Percentiles rank a stretch among this genome's conserved stretches.
Evolutionary conservation across 1,140 invertebrate genomes (phyloP).

Genomic region (Cepaea nemoralis): DNA sequence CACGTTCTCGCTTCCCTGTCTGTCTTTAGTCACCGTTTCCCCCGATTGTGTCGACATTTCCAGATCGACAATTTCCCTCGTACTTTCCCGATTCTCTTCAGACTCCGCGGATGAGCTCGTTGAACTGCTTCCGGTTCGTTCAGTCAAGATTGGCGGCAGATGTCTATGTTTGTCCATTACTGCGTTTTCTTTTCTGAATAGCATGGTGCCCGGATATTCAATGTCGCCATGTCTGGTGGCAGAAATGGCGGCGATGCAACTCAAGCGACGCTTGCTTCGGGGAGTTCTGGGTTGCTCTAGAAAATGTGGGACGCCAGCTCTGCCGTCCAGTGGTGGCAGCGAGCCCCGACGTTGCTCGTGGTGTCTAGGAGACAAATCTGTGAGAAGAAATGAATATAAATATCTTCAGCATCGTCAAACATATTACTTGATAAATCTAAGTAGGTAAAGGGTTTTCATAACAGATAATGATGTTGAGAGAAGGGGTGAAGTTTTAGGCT

Average conservation of each 20-base stretch:
- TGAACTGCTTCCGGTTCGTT: background rate
- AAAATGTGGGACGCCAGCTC: background rate
- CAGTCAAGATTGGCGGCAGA: background rate
- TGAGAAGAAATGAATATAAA: background rate
- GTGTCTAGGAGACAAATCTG: background rate
- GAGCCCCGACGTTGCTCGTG: background rate
- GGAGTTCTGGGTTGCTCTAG: background rate
- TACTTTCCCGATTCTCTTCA: background rate
- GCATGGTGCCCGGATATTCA: background rate
- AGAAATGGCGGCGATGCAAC: slow-evolving; percentile 9
- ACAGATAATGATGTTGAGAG: too few relatives aligned
- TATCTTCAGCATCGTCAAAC: too few relatives aligned
- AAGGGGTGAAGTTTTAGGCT: too few relatives aligned
- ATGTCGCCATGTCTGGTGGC: background rate
- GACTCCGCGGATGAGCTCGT: background rate
- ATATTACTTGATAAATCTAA: too few relatives aligned
- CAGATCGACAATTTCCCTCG: background rate
- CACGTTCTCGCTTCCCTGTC: too few relatives aligned
- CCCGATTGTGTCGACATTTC: too few relatives aligned
- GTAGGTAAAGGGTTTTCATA: too few relatives aligned
- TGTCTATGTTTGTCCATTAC: background rate
- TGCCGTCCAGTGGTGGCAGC: background rate
- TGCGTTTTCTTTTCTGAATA: background rate
- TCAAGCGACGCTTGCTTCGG: slow-evolving; percentile 15
- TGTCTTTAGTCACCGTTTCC: too few relatives aligned